These are phyloP conservation scores for Anastrepha ludens DNA, from an alignment of 1,140 invertebrate genomes.

Conservation along the genomic window DNA sequence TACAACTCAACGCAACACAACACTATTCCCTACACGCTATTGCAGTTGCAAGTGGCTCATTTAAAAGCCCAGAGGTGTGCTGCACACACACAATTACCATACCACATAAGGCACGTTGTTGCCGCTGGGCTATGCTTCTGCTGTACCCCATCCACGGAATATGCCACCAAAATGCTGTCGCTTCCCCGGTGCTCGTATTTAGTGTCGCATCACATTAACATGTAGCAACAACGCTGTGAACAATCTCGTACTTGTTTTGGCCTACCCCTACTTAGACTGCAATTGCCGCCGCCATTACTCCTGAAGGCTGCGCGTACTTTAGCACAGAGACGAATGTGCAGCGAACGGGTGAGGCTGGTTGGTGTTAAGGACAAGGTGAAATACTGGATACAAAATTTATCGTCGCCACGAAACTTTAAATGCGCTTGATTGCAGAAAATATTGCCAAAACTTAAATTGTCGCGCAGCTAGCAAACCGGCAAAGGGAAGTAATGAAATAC, in stretches of 20 bases:
- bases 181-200: background rate
- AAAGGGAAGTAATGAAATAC: background rate
- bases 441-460: background rate
- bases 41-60: background rate
- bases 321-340: too few species aligned
- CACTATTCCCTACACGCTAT: background rate
- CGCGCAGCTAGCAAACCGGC: background rate
- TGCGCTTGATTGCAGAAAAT: background rate
- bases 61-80: background rate
- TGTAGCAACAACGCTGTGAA: conserved; percentile 42
- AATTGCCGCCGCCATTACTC: background rate
- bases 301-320: too few species aligned
- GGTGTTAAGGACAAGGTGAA: background rate
- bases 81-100: background rate
- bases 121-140: background rate
- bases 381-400: background rate
- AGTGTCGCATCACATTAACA: conserved; percentile 7
- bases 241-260: background rate
- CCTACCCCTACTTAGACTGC: background rate
- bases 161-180: conserved; percentile 20
- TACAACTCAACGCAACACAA: background rate
- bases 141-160: background rate
- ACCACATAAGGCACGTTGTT: background rate
- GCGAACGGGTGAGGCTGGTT: background rate
- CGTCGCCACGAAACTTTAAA: background rate